phyloP scores from a whole-genome alignment of 2,113 vertebrate species.

The Ageneiosus marmoratus region DNA sequence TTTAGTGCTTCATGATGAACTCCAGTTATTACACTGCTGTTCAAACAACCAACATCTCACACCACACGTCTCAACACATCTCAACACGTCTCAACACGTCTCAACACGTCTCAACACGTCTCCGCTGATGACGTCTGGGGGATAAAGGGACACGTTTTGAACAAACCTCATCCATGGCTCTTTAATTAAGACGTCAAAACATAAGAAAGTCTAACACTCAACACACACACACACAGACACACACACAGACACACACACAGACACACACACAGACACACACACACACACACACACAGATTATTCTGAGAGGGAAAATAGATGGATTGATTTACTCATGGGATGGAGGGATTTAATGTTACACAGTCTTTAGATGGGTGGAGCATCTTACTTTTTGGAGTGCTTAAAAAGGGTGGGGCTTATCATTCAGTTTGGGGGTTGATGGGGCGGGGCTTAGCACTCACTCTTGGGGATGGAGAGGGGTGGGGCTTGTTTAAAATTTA shows the following conservation, averaged over 20 bases:
- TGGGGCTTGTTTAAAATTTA: constrained; percentile 44
- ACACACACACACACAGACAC: constrained; percentile 4
- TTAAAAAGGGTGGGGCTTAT: not conserved
- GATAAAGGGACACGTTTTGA: not conserved
- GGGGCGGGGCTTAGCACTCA: constrained; percentile 41
- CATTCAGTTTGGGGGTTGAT: fast-evolving
- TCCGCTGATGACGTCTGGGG: not conserved
- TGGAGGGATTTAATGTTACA: too few species aligned
- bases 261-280: constrained; percentile 13
- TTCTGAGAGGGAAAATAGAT: not conserved
- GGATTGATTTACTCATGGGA: not conserved
- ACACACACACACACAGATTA: not conserved
- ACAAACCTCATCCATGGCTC: not conserved
- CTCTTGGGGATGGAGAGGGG: constrained; percentile 72
- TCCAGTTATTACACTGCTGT: not conserved
- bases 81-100: not conserved
- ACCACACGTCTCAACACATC: too few species aligned
- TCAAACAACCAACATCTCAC: not conserved
- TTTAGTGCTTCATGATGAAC: not conserved
- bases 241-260: not conserved
- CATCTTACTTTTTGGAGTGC: constrained; percentile 56
- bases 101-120: not conserved
- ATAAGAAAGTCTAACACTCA: not conserved
- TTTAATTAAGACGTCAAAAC: not conserved
- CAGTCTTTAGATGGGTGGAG: not conserved